phyloP scores from a whole-genome alignment of 2,797 vertebrate species.

The Dipus sagitta region DNA sequence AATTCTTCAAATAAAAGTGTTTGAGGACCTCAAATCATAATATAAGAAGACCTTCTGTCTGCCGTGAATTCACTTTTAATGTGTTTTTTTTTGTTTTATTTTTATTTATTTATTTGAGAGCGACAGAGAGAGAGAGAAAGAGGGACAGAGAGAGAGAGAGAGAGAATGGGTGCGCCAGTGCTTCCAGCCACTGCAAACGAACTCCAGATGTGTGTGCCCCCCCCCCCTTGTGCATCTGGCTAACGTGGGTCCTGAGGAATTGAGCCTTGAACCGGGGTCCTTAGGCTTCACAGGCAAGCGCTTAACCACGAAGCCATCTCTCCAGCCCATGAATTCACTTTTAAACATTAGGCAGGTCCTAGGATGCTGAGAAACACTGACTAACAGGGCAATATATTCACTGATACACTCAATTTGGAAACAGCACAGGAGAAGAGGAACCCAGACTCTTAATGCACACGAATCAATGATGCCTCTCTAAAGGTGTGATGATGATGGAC shows the following conservation, averaged over 20 bases:
- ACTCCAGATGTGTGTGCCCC: too few species aligned
- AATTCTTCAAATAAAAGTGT: conserved; percentile 1
- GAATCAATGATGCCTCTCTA: neutral
- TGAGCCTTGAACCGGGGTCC: too few species aligned
- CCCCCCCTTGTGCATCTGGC: too few species aligned
- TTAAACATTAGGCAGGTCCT: neutral
- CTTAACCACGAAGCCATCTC: too few species aligned
- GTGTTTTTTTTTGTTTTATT: too few species aligned
- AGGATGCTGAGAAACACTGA: neutral
- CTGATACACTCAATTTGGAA: neutral
- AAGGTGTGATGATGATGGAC: neutral
- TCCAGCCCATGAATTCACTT: neutral
- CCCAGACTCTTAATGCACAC: neutral
- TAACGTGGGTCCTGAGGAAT: too few species aligned
- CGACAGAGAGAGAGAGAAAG: too few species aligned
- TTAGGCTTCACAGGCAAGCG: too few species aligned
- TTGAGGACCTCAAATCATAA: neutral
- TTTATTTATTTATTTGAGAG: too few species aligned
- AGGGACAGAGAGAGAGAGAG: too few species aligned
- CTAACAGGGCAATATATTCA: neutral
- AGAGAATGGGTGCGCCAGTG: too few species aligned
- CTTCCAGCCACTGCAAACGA: too few species aligned
- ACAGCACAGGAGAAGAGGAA: neutral
- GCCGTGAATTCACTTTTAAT: neutral
- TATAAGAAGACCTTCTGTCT: neutral